Base-by-base conservation (phyloP, 1,140 invertebrate species). In the Drosophila ogumai region DNA sequence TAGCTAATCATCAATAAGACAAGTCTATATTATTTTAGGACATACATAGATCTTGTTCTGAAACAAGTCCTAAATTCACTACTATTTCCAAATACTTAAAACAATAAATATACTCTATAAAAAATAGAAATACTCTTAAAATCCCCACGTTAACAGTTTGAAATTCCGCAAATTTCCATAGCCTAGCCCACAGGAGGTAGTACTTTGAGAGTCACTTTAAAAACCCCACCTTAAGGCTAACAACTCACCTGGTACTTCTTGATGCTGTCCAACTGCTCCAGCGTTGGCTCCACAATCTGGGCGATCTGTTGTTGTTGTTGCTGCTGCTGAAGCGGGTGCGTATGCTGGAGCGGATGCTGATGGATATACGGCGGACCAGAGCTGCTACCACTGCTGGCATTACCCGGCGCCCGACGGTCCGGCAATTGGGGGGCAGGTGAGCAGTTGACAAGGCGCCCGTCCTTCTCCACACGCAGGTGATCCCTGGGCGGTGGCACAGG, bases 241-340 rank as follows among this genome's bases (percentile, higher is more conserved):
- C 3, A 43, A 93, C 94, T 93, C 79, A 98, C 97, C 95, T 98
- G 96, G 93, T 97, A 98, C 93, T 98, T 98, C 81, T 96, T 96
- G 91, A 98, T 98, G 90, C 97, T 96, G 81, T 98, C 96, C 86
- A 98, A 93, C 92, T 98, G 97, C 79, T 98, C 97, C 76, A 95
- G 94, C 55, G 96, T 97, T 22, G 96, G 96, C 77, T 96, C 95
- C 41, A 93, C 92, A 60, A 92, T 90, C 63, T 92, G 92, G 50
- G 93, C 92, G 71, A 93, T 93, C 93, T 54, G 94, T 91, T 50
- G 93, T 28, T 25, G 25, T 25, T 22, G 22, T 85, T 19, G 93
- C 67, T 55, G 93, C 86, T 22, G 93, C 68, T 56, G 93, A 88
- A 15, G 93, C 6, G 44, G 80, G 3, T 60, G 61, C 61, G 28